Evolutionary conservation across 2,797 vertebrate genomes (phyloP).

Genomic region (Anguilla marmorata): DNA sequence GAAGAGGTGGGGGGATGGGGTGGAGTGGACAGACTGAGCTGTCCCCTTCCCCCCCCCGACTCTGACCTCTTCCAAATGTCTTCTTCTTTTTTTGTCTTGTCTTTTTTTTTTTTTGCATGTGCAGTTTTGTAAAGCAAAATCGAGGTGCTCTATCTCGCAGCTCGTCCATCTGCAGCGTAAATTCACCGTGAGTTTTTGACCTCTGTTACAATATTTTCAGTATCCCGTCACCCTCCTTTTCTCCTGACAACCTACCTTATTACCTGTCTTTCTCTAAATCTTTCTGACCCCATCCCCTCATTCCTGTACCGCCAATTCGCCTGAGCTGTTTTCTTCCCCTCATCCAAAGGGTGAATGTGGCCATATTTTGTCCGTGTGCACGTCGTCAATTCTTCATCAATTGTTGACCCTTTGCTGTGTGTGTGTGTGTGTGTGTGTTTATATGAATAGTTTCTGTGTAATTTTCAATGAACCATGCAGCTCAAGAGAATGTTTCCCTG

Average conservation of each 20-base stretch:
- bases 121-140: conserved; percentile 97
- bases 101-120: conserved; percentile 76
- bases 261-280: conserved; percentile 30
- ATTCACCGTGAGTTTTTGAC: conserved; percentile 93
- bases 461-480: neutral
- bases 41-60: conserved; percentile 42
- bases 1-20: neutral
- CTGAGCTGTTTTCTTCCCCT: neutral
- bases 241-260: neutral
- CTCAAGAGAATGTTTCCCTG: neutral
- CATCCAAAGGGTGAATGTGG: neutral
- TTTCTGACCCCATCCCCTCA: conserved; percentile 25
- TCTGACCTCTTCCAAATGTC: conserved; percentile 51
- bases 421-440: conserved; percentile 14
- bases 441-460: conserved; percentile 21
- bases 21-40: conserved; percentile 6
- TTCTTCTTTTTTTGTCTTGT: conserved; percentile 60
- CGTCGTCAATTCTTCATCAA: neutral
- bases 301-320: conserved; percentile 7
- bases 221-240: conserved; percentile 7
- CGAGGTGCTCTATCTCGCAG: conserved; percentile 90
- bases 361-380: neutral
- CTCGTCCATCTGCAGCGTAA: conserved; percentile 95
- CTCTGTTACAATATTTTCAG: conserved; percentile 72
- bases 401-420: neutral